Conservation (phyloP, 2,797 vertebrate genomes). For the Emys orbicularis region DNA sequence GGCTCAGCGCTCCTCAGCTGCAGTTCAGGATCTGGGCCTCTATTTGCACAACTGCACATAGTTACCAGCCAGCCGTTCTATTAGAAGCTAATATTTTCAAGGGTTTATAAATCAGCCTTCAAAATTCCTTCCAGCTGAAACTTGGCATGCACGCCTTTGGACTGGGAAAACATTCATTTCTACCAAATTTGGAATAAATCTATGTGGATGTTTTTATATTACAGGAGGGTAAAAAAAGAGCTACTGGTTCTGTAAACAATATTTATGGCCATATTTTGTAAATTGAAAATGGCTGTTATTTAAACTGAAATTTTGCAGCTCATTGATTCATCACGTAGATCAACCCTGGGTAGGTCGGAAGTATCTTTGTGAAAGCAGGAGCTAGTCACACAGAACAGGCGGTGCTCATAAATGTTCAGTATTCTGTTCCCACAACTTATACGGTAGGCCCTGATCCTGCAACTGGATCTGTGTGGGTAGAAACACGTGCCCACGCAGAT, state of each 20-base stretch:
- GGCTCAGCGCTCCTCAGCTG: not conserved
- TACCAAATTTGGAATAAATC: constrained; percentile 59
- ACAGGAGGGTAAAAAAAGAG: constrained; percentile 6
- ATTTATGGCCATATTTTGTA: not conserved
- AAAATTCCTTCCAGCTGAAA: constrained; percentile 33
- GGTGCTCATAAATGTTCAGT: constrained; percentile 14
- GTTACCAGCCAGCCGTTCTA: not conserved
- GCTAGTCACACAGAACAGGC: constrained; percentile 29
- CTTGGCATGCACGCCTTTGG: not conserved
- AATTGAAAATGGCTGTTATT: constrained; percentile 25
- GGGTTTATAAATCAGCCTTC: not conserved
- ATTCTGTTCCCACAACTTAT: constrained; percentile 4
- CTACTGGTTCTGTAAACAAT: constrained; percentile 7
- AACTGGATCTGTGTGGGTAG: constrained; percentile 4
- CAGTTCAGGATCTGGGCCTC: not conserved
- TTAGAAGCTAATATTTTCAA: not conserved
- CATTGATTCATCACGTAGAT: not conserved
- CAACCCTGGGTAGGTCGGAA: not conserved
- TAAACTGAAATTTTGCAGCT: not conserved
- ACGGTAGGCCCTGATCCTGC: not conserved
- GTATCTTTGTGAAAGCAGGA: not conserved
- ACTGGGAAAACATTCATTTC: constrained; percentile 10
- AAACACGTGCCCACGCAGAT: not conserved
- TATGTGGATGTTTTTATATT: not conserved
- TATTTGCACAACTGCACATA: accelerated